These are phyloP conservation scores for Helobdella robusta DNA, from an alignment of 2,888 invertebrate genomes.

Conservation along the genomic window DNA sequence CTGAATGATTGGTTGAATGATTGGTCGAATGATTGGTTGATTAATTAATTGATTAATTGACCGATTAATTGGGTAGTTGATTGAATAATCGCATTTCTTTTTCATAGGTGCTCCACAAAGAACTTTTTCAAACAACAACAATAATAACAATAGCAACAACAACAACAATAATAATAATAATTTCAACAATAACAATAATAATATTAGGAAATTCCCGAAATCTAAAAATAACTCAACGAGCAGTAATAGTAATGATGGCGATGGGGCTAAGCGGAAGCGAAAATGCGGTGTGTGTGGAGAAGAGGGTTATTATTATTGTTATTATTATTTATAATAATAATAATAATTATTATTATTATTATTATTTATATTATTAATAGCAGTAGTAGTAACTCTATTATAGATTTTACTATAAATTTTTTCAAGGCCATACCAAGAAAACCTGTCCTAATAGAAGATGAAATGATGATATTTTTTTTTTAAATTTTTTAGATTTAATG, in stretches of 20 bases:
- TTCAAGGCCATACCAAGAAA: conserved; percentile 30
- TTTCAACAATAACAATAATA: conserved; percentile 8
- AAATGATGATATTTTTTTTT: background rate
- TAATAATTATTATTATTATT: background rate
- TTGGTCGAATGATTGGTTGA: too few species aligned
- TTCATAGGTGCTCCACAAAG: background rate
- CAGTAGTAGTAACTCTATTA: background rate
- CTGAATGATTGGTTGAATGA: too few species aligned
- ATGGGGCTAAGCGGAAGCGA: conserved; percentile 34
- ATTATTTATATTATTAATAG: background rate
- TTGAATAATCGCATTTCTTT: too few species aligned
- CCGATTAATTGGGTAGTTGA: too few species aligned
- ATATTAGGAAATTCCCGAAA: conserved; percentile 1
- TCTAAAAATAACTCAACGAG: background rate
- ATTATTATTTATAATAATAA: background rate
- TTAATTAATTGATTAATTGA: too few species aligned
- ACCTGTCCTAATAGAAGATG: conserved; percentile 30
- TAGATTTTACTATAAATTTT: background rate
- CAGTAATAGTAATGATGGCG: conserved; percentile 4
- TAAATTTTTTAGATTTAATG: background rate
- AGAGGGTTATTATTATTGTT: conserved; percentile 53
- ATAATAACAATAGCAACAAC: background rate
- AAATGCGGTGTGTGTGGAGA: conserved; percentile 57
- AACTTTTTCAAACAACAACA: background rate
- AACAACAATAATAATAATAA: background rate